Evolutionary conservation across 2,113 vertebrate species (phyloP).

Genomic region (Perca flavescens): DNA sequence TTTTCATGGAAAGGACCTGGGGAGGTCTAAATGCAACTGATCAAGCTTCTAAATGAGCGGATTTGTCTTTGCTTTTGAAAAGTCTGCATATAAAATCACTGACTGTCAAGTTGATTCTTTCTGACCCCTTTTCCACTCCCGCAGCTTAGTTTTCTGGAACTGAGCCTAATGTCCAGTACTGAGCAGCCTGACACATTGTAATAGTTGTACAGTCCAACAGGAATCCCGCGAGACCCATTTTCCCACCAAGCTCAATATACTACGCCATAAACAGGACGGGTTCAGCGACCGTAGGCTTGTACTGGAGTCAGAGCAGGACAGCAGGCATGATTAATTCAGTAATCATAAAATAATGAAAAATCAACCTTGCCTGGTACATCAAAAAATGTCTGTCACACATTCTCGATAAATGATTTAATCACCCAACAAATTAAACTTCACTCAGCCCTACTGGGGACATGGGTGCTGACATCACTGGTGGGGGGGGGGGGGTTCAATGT

Average conservation of each 20-base stretch:
- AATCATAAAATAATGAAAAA: background rate
- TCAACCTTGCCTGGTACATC: conserved; percentile 9
- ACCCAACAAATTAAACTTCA: conserved; percentile 33
- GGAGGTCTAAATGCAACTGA: background rate
- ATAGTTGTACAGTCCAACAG: background rate
- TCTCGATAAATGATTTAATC: conserved; percentile 43
- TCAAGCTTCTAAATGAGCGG: background rate
- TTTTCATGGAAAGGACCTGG: background rate
- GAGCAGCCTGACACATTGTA: background rate
- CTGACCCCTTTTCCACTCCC: background rate
- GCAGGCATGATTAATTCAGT: conserved; percentile 18
- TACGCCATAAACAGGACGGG: background rate
- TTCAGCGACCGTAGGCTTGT: background rate
- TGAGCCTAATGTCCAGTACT: background rate
- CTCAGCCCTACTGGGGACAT: background rate
- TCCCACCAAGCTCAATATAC: background rate
- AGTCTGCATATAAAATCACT: background rate
- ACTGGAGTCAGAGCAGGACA: background rate
- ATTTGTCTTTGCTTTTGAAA: background rate
- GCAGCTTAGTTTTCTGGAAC: background rate
- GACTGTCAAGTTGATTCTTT: background rate
- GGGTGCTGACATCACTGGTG: conserved; percentile 4
- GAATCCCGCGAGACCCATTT: background rate
- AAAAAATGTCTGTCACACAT: conserved; percentile 12
- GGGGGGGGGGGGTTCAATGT: conserved; percentile 12